These are phyloP conservation scores for Coluber constrictor DNA, from an alignment of 2,797 vertebrate species.

Conservation along the genomic window DNA sequence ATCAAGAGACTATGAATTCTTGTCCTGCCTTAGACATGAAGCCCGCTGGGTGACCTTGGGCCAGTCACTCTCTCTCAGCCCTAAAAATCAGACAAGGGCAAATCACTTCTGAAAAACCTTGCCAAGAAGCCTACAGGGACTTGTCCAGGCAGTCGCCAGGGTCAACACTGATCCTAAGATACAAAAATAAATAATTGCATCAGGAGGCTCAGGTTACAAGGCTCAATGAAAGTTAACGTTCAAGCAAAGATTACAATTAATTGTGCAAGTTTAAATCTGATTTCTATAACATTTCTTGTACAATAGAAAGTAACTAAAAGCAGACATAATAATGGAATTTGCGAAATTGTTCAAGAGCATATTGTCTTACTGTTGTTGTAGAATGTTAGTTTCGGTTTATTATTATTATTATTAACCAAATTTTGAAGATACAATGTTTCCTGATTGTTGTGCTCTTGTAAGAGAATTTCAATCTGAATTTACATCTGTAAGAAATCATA, in stretches of 20 bases:
- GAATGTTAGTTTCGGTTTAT: not conserved
- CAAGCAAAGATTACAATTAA: not conserved
- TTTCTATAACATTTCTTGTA: not conserved
- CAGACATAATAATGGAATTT: not conserved
- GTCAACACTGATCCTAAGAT: not conserved
- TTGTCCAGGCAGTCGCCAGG: not conserved
- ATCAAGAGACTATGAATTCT: not conserved
- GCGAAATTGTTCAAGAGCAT: not conserved
- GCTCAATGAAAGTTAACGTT: not conserved
- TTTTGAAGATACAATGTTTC: not conserved
- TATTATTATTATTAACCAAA: not conserved
- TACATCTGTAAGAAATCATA: not conserved
- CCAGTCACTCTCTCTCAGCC: not conserved
- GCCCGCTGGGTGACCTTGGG: not conserved
- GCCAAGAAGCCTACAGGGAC: not conserved
- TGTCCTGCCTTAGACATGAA: not conserved
- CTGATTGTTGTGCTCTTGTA: not conserved
- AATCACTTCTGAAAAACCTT: not conserved
- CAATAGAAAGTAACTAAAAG: not conserved
- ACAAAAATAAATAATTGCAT: not conserved
- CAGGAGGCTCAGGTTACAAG: not conserved
- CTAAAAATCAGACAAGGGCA: not conserved
- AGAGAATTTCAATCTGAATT: not conserved
- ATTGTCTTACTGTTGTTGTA: not conserved
- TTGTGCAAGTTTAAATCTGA: not conserved